These are phyloP conservation scores for Strigamia maritima DNA, from an alignment of 2,888 invertebrate genomes.

Conservation along the genomic window DNA sequence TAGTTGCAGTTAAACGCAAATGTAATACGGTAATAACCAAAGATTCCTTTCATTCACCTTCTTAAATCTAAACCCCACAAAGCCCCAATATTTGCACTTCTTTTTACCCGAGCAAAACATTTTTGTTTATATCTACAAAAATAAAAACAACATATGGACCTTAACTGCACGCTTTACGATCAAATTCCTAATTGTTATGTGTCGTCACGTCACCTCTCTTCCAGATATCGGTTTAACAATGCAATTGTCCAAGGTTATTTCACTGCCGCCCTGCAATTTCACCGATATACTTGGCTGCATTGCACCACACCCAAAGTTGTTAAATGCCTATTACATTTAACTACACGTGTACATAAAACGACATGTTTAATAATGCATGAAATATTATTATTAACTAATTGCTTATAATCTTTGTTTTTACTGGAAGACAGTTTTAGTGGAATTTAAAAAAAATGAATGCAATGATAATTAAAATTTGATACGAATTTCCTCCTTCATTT, in stretches of 20 bases:
- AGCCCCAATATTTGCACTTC: neutral
- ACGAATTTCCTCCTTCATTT: neutral
- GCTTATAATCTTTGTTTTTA: neutral
- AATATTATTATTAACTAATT: slow-evolving; percentile 12
- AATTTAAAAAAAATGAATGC: neutral
- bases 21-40: neutral
- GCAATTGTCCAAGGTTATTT: slow-evolving; percentile 22
- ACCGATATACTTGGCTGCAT: slow-evolving; percentile 25
- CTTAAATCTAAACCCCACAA: neutral
- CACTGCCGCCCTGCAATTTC: neutral
- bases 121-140: neutral
- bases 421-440: neutral
- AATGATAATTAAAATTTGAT: neutral
- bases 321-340: slow-evolving; percentile 21
- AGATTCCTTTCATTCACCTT: neutral
- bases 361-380: neutral
- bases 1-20: neutral
- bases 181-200: slow-evolving; percentile 14
- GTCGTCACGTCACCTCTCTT: slow-evolving; percentile 2
- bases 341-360: neutral
- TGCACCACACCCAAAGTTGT: slow-evolving; percentile 19
- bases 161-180: neutral
- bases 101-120: neutral
- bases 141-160: neutral
- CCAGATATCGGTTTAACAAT: slow-evolving; percentile 13